Base-by-base conservation (phyloP, 2,113 vertebrate genomes). In the Gobiocypris rarus region DNA sequence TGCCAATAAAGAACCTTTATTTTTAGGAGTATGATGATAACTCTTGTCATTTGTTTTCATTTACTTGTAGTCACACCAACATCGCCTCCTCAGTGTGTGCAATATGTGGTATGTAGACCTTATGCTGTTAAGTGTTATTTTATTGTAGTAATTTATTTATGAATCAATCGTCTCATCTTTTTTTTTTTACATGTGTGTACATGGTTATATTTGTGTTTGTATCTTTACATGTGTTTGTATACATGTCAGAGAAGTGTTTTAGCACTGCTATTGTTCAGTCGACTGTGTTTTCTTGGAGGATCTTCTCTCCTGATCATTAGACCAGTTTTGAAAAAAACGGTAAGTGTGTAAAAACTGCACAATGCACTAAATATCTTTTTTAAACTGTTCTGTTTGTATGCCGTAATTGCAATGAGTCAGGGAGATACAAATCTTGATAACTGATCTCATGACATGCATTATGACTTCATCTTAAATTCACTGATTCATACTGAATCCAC, bases 251-350 rank as follows among this genome's bases (percentile, higher is more conserved):
- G 43, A 19, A 28, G 9, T n/a, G 45, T 11, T 17, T 48, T 79
- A 61, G 43, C 75, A 63, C 75, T 80, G 11, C 41, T 79, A 22
- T 38, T 86, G n/a, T 19, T 80, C 28, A 83, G 67, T 71, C 78
- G 63, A 4, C 34, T 84, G 9, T 70, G 7, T 34, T 61, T 84
- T 61, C 67, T 34, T 70, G 61, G 22, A 34, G n/a, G 48, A 9
- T 15, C 24, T 15, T 54, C 31, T 61, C n/a, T 76, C 10, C 70
- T 84, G 43, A 4, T 31, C 28, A 24, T 34, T n/a, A 38, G 19
- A 52, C 7, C 22, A 22, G 38, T 5, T 28, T 52, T 1, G 3
- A 61, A 52, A 14, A 58, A 61, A 14, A 59, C 48, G 78, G 83
- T 76, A 84, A 70, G 41, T 56, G 9, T 48, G 45, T 43, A 71